Evolutionary conservation across 2,888 invertebrate species (phyloP).

Genomic region (Deroplatys truncata): DNA sequence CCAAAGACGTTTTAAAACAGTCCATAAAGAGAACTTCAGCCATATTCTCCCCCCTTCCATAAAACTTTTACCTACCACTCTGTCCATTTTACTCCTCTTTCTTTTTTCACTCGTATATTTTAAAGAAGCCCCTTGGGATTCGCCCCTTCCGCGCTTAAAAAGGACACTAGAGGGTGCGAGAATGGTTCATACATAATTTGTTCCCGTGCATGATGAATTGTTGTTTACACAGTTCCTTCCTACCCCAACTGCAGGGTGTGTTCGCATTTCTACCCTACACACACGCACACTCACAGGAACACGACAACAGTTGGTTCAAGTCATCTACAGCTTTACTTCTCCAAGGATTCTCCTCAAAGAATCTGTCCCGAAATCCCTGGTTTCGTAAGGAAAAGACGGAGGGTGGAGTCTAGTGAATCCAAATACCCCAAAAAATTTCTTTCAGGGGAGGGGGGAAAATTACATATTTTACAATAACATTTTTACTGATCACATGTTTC

Average conservation of each 20-base stretch:
- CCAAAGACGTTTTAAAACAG: not conserved
- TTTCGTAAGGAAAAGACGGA: too few species aligned
- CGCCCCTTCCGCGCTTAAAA: not conserved
- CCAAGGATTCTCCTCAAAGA: too few species aligned
- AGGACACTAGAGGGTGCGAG: not conserved
- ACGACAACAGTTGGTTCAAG: not conserved
- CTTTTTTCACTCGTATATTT: not conserved
- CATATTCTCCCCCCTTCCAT: not conserved
- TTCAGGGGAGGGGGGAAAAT: too few species aligned
- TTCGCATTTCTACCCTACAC: not conserved
- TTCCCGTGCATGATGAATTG: not conserved
- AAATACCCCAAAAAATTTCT: too few species aligned
- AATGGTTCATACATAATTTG: constrained; percentile 4
- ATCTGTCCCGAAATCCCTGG: too few species aligned
- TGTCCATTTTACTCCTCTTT: not conserved
- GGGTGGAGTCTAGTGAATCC: too few species aligned
- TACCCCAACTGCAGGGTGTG: not conserved
- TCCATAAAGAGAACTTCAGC: not conserved
- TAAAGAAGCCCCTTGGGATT: not conserved
- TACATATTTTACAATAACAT: too few species aligned
- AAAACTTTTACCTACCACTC: not conserved
- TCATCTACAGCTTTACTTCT: not conserved
- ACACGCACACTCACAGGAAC: too few species aligned
- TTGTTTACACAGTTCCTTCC: not conserved
- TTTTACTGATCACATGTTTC: too few species aligned